phyloP scores from a whole-genome alignment of 2,888 invertebrate species.

The Zelleria hepariella region DNA sequence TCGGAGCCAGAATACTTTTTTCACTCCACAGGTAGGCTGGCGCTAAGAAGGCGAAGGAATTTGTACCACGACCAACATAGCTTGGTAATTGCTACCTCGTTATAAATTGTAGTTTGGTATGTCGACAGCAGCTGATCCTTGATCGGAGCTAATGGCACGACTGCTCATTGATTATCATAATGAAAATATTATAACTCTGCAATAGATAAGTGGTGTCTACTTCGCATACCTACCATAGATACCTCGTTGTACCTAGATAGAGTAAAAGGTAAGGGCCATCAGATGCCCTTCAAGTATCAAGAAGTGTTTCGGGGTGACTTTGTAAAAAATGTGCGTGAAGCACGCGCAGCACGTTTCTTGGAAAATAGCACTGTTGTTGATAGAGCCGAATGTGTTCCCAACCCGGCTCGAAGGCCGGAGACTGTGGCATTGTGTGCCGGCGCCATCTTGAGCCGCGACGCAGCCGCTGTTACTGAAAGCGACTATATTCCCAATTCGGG shows the following conservation, averaged over 20 bases:
- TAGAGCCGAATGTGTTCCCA: constrained; percentile 41
- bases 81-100: constrained; percentile 1
- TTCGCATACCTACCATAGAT: too few species aligned
- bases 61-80: constrained; percentile 31
- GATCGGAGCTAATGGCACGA: background rate
- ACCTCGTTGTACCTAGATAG: too few species aligned
- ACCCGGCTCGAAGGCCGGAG: constrained; percentile 42
- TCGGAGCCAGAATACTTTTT: constrained; percentile 62
- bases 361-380: constrained; percentile 48
- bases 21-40: constrained; percentile 65
- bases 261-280: too few species aligned
- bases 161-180: background rate
- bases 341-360: constrained; percentile 50
- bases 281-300: constrained; percentile 11
- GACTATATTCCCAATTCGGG: background rate
- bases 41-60: constrained; percentile 68
- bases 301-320: background rate
- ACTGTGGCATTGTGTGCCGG: constrained; percentile 9
- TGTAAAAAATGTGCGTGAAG: constrained; percentile 45
- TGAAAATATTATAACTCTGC: background rate
- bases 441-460: background rate
- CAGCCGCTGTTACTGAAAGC: background rate
- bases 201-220: too few species aligned
- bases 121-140: background rate
- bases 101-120: background rate